phyloP scores from a whole-genome alignment of 2,888 invertebrate genomes.

The Brachypterus glaber region DNA sequence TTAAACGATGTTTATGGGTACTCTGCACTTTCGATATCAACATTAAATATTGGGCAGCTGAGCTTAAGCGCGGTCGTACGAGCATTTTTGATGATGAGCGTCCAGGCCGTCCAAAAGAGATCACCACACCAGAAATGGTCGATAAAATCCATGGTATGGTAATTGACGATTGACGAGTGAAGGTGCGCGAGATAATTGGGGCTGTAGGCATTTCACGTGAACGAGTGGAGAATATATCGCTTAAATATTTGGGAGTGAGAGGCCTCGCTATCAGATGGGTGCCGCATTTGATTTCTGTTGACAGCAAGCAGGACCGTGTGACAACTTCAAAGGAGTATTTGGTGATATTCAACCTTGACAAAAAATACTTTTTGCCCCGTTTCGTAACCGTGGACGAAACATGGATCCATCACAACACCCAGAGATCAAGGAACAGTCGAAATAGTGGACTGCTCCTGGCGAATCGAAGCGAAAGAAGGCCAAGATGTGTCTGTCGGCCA shows the following conservation, averaged over 20 bases:
- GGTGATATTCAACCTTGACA: neutral
- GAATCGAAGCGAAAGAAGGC: slow-evolving; percentile 12
- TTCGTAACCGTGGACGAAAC: slow-evolving; percentile 7
- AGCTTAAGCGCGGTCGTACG: too few species aligned
- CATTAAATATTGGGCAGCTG: too few species aligned
- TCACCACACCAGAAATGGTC: neutral
- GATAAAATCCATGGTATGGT: neutral
- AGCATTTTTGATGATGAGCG: neutral
- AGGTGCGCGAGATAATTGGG: neutral
- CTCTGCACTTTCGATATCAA: slow-evolving; percentile 2
- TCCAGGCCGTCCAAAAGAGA: neutral
- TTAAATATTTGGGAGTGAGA: slow-evolving; percentile 4
- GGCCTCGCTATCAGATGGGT: slow-evolving; percentile 1
- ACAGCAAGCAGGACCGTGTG: slow-evolving; percentile 1
- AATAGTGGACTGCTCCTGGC: slow-evolving; percentile 10
- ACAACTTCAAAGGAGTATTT: slow-evolving; percentile 3
- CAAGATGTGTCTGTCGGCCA: slow-evolving; percentile 3
- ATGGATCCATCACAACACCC: slow-evolving; percentile 13
- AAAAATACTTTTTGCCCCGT: slow-evolving; percentile 4
- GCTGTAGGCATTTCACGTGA: neutral
- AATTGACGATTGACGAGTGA: neutral
- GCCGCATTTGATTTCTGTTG: neutral
- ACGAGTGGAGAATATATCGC: neutral
- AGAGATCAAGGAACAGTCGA: slow-evolving; percentile 9
- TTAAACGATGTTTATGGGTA: neutral